Conservation (phyloP, 2,113 vertebrate genomes). For the Phocoena sinus region DNA sequence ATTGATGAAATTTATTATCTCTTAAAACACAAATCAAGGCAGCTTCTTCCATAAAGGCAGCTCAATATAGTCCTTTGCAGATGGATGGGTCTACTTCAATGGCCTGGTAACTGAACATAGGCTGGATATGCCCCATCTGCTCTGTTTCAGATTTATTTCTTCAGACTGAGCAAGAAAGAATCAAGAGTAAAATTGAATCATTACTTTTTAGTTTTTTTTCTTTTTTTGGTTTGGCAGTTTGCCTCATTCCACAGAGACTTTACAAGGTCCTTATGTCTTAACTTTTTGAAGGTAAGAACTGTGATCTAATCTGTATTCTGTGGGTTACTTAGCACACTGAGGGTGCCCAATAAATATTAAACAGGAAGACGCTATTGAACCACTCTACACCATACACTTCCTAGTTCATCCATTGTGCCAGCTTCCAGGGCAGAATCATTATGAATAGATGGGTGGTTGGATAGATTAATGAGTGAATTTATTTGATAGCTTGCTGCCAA, state of each 20-base stretch:
- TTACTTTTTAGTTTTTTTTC: slow-evolving; percentile 15
- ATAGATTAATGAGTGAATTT: slow-evolving; percentile 48
- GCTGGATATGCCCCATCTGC: background rate
- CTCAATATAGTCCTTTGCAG: background rate
- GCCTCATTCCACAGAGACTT: background rate
- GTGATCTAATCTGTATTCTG: background rate
- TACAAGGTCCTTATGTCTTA: background rate
- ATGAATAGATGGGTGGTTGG: background rate
- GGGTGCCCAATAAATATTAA: slow-evolving; percentile 33
- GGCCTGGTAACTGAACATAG: background rate
- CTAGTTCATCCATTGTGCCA: background rate
- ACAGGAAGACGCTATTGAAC: background rate
- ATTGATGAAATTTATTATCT: slow-evolving; percentile 4
- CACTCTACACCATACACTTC: background rate
- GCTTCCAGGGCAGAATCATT: background rate
- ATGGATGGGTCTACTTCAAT: background rate
- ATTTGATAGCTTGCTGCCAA: slow-evolving; percentile 29
- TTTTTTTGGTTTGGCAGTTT: slow-evolving; percentile 16
- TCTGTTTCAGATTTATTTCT: slow-evolving; percentile 10
- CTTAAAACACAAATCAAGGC: slow-evolving; percentile 37
- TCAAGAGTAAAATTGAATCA: slow-evolving; percentile 1
- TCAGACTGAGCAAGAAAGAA: slow-evolving; percentile 23
- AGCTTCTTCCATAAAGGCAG: background rate
- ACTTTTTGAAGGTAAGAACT: slow-evolving; percentile 19
- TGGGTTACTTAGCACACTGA: background rate